A percentile compares a stretch with the other conserved stretches of the same genome.
Conservation (phyloP, 2,797 vertebrate genomes). For the Acanthurus leucopareius region DNA sequence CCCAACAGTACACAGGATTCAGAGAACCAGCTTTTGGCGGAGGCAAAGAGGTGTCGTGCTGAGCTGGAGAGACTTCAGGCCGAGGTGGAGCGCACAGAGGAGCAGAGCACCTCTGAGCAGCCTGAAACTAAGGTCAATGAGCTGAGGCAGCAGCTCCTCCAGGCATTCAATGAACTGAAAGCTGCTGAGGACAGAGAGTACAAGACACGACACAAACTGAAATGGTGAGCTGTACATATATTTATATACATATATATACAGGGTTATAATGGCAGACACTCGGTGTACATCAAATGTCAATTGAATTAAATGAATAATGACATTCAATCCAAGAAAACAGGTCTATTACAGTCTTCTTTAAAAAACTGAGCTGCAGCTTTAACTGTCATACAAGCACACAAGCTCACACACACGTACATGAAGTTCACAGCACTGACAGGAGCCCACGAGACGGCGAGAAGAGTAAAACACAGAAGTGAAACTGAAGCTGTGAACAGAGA, state of each 20-base stretch:
- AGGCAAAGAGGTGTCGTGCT: constrained; percentile 84
- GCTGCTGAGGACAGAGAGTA: constrained; percentile 87
- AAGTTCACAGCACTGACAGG: constrained; percentile 2
- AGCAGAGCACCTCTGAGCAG: constrained; percentile 81
- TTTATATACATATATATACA: not conserved
- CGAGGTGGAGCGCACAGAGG: constrained; percentile 84
- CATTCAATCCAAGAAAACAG: constrained; percentile 6
- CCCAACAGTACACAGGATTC: constrained; percentile 88
- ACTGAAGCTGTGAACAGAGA: constrained; percentile 36
- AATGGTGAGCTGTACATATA: constrained; percentile 85
- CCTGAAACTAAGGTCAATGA: constrained; percentile 87
- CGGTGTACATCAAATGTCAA: constrained; percentile 20
- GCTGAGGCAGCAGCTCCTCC: constrained; percentile 90
- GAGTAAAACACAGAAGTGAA: constrained; percentile 51
- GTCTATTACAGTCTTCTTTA: not conserved
- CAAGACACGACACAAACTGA: constrained; percentile 85
- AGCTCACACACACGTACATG: constrained; percentile 4
- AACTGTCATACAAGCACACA: not conserved
- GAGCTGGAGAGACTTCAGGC: constrained; percentile 85
- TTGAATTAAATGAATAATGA: not conserved
- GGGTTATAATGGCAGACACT: constrained; percentile 19
- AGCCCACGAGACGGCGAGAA: constrained; percentile 5
- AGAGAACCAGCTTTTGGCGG: constrained; percentile 87
- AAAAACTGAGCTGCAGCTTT: not conserved
- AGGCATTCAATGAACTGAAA: constrained; percentile 87